Evolutionary conservation across 2,113 vertebrate species (phyloP).

Genomic region (Vulpes ferrilata): DNA sequence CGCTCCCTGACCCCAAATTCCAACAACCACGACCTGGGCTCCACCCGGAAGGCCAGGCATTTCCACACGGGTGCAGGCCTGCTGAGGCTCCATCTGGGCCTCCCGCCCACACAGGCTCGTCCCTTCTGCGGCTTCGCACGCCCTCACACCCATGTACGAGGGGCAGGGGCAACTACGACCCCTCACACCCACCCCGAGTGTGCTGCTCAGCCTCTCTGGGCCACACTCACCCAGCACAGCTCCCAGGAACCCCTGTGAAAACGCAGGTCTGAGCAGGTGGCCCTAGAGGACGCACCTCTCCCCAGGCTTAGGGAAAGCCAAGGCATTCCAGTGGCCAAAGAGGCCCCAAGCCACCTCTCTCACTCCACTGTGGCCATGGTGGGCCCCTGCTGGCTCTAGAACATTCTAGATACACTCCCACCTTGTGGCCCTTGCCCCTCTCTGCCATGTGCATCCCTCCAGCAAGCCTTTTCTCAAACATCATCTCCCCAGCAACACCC

Average conservation of each 20-base stretch:
- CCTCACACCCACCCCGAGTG: not conserved
- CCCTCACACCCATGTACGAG: not conserved
- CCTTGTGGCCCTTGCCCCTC: not conserved
- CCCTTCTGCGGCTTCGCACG: not conserved
- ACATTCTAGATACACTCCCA: no score
- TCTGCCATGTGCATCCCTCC: not conserved
- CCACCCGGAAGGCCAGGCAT: not conserved
- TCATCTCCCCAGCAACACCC: not conserved
- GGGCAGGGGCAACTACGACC: not conserved
- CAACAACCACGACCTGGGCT: rapidly evolving
- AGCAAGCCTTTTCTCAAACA: not conserved
- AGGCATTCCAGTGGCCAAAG: not conserved
- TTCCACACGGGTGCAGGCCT: not conserved
- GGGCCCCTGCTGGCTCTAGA: not conserved
- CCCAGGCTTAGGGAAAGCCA: not conserved
- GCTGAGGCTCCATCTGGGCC: no score
- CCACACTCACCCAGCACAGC: not conserved
- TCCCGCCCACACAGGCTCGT: not conserved
- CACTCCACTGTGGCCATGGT: rapidly evolving
- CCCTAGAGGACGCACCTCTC: not conserved
- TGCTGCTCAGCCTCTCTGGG: not conserved
- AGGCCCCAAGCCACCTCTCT: not conserved
- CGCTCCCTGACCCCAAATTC: not conserved
- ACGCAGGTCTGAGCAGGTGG: not conserved
- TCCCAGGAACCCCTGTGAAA: not conserved